phyloP scores from a whole-genome alignment of 2,797 vertebrate species.

The Nasua narica region DNA sequence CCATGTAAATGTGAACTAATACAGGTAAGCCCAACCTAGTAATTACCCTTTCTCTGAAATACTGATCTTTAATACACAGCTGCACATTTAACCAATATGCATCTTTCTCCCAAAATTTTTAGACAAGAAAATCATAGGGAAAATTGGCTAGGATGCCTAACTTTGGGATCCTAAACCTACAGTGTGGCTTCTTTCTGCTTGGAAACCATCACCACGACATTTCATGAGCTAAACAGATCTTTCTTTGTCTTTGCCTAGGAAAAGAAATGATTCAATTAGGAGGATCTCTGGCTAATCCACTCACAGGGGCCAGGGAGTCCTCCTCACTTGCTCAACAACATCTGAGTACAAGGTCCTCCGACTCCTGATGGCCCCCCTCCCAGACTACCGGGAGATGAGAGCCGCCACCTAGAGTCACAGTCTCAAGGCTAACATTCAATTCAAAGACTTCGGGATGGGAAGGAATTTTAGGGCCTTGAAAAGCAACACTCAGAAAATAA shows the following conservation, averaged over 20 bases:
- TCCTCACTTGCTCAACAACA: neutral
- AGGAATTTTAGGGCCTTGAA: neutral
- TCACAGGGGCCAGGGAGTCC: neutral
- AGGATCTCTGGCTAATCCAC: neutral
- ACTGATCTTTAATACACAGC: neutral
- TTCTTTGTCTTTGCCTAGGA: constrained; percentile 22
- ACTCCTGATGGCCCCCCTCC: neutral
- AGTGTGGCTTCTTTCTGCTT: neutral
- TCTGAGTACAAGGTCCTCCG: neutral
- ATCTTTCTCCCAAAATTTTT: neutral
- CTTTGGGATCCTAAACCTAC: neutral
- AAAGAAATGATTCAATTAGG: neutral
- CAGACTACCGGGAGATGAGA: neutral
- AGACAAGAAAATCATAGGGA: neutral
- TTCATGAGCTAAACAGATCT: neutral
- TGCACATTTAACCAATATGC: neutral
- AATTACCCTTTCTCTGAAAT: neutral
- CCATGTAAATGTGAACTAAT: neutral
- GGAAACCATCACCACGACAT: neutral
- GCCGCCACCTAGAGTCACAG: neutral
- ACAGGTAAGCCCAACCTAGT: neutral
- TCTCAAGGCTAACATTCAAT: neutral
- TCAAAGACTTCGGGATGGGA: neutral
- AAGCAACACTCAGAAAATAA: neutral
- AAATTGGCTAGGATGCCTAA: neutral